Evolutionary conservation across 2,888 invertebrate species (phyloP).

Genomic region (Argyresthia goedartella): DNA sequence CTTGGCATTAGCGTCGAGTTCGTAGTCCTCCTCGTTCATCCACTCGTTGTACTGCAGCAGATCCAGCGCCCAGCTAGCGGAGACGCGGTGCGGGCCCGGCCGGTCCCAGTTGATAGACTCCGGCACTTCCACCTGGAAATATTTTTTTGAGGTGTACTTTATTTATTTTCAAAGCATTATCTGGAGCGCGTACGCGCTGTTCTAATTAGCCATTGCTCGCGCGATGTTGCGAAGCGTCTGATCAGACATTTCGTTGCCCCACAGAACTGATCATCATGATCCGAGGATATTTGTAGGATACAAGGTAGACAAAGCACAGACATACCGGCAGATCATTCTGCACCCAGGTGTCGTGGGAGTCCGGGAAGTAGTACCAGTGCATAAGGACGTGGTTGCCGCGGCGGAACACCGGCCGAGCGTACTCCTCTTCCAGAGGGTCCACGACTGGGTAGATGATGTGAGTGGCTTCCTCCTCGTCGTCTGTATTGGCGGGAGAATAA

Average conservation of each 20-base stretch:
- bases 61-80: conserved; percentile 92
- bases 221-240: too few relatives aligned
- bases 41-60: conserved; percentile 97
- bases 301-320: not conserved
- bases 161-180: too few relatives aligned
- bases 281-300: not conserved
- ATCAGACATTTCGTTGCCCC: too few relatives aligned
- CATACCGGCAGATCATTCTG: conserved; percentile 61
- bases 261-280: too few relatives aligned
- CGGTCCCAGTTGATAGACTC: conserved; percentile 74
- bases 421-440: conserved; percentile 91
- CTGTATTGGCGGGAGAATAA: conserved; percentile 44
- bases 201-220: too few relatives aligned
- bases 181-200: too few relatives aligned
- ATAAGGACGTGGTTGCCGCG: conserved; percentile 86
- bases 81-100: conserved; percentile 81
- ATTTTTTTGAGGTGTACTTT: too few relatives aligned
- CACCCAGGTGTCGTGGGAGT: conserved; percentile 92
- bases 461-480: conserved; percentile 90
- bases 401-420: conserved; percentile 87
- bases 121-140: conserved; percentile 69
- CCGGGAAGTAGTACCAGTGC: conserved; percentile 97
- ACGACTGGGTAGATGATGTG: conserved; percentile 90
- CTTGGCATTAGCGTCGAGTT: conserved; percentile 86
- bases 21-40: conserved; percentile 99